Percentiles rank a stretch among this genome's conserved stretches.
These are phyloP conservation scores for Volucella bombylans DNA, from an alignment of 2,888 invertebrate species.

Conservation along the genomic window DNA sequence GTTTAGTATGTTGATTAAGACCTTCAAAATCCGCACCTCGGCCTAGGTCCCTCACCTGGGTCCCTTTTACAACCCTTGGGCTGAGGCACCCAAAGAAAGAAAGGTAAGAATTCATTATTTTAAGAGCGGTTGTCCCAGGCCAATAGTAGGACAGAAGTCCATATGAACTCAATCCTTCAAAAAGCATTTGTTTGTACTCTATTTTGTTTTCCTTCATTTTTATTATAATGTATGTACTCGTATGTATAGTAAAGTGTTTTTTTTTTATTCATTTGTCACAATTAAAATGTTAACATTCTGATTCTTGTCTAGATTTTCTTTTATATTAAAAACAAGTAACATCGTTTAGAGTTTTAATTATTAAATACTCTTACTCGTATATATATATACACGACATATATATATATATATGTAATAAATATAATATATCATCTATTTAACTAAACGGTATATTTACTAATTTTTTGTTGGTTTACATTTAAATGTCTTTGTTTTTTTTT, in stretches of 20 bases:
- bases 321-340: slow-evolving; percentile 36
- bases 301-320: slow-evolving; percentile 14
- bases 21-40: too few species aligned
- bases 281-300: slow-evolving; percentile 63
- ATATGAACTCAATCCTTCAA: neutral
- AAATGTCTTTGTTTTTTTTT: neutral
- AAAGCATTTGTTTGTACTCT: neutral
- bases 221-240: neutral
- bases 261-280: slow-evolving; percentile 25
- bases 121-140: too few species aligned
- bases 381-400: neutral
- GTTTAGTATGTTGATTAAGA: too few species aligned
- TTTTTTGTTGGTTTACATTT: slow-evolving; percentile 1
- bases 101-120: too few species aligned
- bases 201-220: slow-evolving; percentile 2
- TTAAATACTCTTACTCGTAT: neutral
- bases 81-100: too few species aligned
- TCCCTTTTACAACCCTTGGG: too few species aligned
- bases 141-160: too few species aligned
- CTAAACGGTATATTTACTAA: neutral
- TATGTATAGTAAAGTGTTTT: slow-evolving; percentile 25
- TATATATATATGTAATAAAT: slow-evolving; percentile 16
- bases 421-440: slow-evolving; percentile 31
- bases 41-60: too few species aligned
- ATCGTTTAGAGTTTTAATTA: slow-evolving; percentile 17